A percentile compares a stretch with the other conserved stretches of the same genome.
phyloP scores from a whole-genome alignment of 2,888 invertebrate species.

The Anaspis maculata region DNA sequence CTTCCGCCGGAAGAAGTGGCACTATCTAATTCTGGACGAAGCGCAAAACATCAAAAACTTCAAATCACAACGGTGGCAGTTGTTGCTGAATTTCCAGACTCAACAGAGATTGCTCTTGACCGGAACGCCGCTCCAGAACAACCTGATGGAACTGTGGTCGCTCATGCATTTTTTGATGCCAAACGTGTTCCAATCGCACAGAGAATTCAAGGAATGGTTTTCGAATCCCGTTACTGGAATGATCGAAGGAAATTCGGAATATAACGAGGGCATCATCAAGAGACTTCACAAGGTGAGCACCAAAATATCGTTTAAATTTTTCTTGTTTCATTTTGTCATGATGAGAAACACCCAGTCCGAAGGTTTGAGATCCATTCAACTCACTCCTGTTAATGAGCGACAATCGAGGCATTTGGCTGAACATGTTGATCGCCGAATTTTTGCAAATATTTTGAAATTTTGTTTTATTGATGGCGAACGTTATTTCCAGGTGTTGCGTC shows the following conservation, averaged over 20 bases:
- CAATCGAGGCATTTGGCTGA: constrained; percentile 39
- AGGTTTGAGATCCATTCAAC: constrained; percentile 30
- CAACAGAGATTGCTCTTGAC: constrained; percentile 84
- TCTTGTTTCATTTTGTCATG: no score
- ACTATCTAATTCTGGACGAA: constrained; percentile 95
- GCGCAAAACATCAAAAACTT: constrained; percentile 99
- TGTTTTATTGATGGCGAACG: constrained; percentile 17
- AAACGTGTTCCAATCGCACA: constrained; percentile 90
- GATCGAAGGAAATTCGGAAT: constrained; percentile 89
- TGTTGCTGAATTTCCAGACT: constrained; percentile 88
- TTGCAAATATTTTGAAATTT: background rate
- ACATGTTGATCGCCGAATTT: constrained; percentile 2
- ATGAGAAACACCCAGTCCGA: constrained; percentile 20
- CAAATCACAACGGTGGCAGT: constrained; percentile 97
- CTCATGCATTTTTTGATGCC: constrained; percentile 98
- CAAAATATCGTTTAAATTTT: constrained; percentile 1
- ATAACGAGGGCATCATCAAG: constrained; percentile 82
- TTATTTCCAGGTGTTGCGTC: constrained; percentile 66
- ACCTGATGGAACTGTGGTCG: constrained; percentile 95
- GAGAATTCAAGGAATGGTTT: constrained; percentile 98
- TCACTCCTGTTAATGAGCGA: constrained; percentile 21
- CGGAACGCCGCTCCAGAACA: constrained; percentile 93
- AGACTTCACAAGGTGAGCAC: constrained; percentile 74
- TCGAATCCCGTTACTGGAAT: constrained; percentile 93
- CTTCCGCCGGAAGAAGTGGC: constrained; percentile 96